phyloP scores from a whole-genome alignment of 2,888 invertebrate species.

The Aleiodes alternator region DNA sequence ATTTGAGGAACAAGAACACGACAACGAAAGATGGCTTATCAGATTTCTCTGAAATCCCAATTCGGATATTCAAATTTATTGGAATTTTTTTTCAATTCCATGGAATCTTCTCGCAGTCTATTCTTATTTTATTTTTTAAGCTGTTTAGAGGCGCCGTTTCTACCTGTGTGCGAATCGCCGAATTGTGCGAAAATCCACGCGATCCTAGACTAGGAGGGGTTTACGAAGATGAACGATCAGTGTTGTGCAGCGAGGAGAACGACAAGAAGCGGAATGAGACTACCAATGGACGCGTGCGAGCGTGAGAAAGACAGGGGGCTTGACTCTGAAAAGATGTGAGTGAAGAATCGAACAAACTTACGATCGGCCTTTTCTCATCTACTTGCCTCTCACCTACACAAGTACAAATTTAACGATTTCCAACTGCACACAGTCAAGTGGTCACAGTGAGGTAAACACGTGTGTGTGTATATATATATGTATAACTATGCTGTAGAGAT shows the following conservation, averaged over 20 bases:
- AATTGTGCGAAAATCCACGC: conserved; percentile 44
- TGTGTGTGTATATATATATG: conserved; percentile 17
- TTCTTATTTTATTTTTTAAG: conserved; percentile 12
- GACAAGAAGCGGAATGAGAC: conserved; percentile 26
- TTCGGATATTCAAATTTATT: no score
- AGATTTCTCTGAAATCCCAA: neutral
- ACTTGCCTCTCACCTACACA: conserved; percentile 22
- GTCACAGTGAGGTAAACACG: neutral
- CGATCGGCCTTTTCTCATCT: conserved; percentile 16
- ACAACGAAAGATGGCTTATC: conserved; percentile 11
- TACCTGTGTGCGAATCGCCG: conserved; percentile 48
- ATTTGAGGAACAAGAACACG: no score
- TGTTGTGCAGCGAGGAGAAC: conserved; percentile 24
- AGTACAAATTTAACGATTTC: conserved; percentile 23
- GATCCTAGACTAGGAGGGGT: conserved; percentile 54
- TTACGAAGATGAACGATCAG: conserved; percentile 37
- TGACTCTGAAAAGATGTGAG: conserved; percentile 12
- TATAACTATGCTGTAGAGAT: conserved; percentile 50
- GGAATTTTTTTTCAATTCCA: conserved; percentile 15
- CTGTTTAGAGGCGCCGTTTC: conserved; percentile 13
- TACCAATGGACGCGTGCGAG: conserved; percentile 34
- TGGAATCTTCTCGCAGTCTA: conserved; percentile 1
- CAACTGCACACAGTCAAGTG: neutral
- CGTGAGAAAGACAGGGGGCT: conserved; percentile 39
- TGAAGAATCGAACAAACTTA: conserved; percentile 33